phyloP scores from a whole-genome alignment of 1,140 invertebrate species.

The Ceratitis capitata region DNA sequence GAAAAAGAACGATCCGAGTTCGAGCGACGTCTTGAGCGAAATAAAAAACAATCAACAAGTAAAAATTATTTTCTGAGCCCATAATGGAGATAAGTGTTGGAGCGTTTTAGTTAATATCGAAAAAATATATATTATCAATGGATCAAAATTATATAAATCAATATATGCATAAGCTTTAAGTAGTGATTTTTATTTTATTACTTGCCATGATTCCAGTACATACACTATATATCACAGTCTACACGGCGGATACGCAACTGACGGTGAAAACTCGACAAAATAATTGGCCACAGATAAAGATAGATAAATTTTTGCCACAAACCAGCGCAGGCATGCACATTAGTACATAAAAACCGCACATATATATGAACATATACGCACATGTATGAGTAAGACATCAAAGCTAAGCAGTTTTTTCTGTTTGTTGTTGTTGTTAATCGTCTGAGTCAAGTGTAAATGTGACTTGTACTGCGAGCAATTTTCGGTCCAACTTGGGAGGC shows the following conservation, averaged over 20 bases:
- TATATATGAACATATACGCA: background rate
- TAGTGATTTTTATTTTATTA: too few species aligned
- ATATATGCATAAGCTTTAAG: too few species aligned
- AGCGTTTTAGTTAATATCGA: too few species aligned
- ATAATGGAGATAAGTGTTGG: too few species aligned
- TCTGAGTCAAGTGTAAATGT: background rate
- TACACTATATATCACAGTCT: background rate
- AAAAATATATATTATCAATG: too few species aligned
- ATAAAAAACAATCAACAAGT: too few species aligned
- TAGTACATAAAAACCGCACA: background rate
- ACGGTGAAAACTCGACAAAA: background rate
- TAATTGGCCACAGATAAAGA: background rate
- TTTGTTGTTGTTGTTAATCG: background rate
- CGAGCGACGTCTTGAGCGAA: too few species aligned
- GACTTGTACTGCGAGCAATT: background rate
- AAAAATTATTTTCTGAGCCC: too few species aligned
- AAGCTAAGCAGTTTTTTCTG: too few species aligned
- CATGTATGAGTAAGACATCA: background rate
- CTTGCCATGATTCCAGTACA: background rate
- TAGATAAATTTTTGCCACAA: background rate
- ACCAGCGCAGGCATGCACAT: background rate
- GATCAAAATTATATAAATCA: too few species aligned
- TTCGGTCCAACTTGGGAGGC: background rate
- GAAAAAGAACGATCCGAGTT: too few species aligned
- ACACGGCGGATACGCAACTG: constrained; percentile 1